phyloP scores from a whole-genome alignment of 2,797 vertebrate genomes.

The Falco berigora region DNA sequence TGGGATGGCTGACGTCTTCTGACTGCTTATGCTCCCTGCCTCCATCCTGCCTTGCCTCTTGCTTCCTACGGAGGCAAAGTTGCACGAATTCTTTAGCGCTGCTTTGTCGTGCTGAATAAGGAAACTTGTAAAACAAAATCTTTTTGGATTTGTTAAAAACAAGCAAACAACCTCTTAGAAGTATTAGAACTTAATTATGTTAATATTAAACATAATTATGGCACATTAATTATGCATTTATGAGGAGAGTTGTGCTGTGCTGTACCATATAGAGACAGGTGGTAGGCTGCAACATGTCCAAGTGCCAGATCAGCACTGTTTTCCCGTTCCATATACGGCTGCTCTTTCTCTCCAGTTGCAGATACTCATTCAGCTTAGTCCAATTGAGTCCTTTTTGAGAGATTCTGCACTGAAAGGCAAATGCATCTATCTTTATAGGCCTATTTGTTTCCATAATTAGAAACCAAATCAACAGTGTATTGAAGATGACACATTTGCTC shows the following conservation, averaged over 20 bases:
- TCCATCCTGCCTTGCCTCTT: not conserved
- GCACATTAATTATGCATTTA: not conserved
- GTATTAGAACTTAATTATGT: slow-evolving; percentile 3
- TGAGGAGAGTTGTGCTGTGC: not conserved
- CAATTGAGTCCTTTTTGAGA: slow-evolving; percentile 1
- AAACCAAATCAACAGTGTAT: slow-evolving; percentile 24
- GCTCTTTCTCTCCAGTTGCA: not conserved
- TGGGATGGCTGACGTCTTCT: not conserved
- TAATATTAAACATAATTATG: slow-evolving; percentile 10
- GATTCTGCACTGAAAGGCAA: not conserved
- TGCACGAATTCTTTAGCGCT: not conserved
- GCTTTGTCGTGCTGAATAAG: not conserved
- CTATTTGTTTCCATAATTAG: slow-evolving; percentile 53
- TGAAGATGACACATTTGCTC: slow-evolving; percentile 39
- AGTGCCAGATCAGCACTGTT: not conserved
- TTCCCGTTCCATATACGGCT: not conserved
- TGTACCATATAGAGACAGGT: not conserved
- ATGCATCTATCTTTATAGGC: slow-evolving; percentile 19
- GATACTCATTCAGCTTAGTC: not conserved
- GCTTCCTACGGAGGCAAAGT: not conserved
- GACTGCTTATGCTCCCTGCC: not conserved
- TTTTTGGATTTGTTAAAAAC: not conserved
- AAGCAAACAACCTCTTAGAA: not conserved
- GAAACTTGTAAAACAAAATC: not conserved
- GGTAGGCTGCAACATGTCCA: not conserved